Evolutionary conservation across 30 jellyfish, hydroid and myxozoan genomes (phyloP), one percentile per base, ranked within the genome.

Genomic region (Aurelia aurita): DNA sequence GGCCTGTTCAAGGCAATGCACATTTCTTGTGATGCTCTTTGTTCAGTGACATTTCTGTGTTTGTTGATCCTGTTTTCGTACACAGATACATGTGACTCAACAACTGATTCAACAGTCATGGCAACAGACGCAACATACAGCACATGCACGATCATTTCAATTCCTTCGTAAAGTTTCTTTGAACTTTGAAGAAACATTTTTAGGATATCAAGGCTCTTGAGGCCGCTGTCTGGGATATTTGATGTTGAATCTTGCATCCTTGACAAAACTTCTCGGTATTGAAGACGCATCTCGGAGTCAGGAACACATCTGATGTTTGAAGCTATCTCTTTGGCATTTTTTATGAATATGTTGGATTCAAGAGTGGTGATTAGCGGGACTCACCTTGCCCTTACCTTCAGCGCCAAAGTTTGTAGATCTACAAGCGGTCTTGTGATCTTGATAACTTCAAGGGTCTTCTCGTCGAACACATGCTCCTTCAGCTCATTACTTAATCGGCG

Each of bases 81-180:
- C 26, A 54, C 32, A 21, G 86, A 74, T 18, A 74, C 86, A 49
- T 46, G 75, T 21, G 49, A 74, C 51, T 74, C 86, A 20, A 74
- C 49, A 80, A 74, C 51, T 19, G 86, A 74, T 53, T 74, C 86
- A 45, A 54, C 75, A n/a, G 86, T 35, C 86, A 74, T 74, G 54
- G 86, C 20, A 46, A 74, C 80, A n/a, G 80, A 5, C 4, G 86
- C 86, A 74, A 54, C 86, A 62, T 55, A 74, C 26, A 46, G 12
- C 26, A 29, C 49, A 74, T 74, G 59, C 19, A 74, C 19, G 7
- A 74, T 34, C 77, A 74, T 20, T 74, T 47, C 86, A 19, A 74
- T 54, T 27, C 55, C 86, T 21, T 19, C 23, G 75, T 20, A 74
- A 46, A 74, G 86, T 9, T 43, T 54, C 53, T 54, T 74, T 23